Evolutionary conservation across 2,797 vertebrate genomes (phyloP).

Genomic region (Peromyscus aztecus): DNA sequence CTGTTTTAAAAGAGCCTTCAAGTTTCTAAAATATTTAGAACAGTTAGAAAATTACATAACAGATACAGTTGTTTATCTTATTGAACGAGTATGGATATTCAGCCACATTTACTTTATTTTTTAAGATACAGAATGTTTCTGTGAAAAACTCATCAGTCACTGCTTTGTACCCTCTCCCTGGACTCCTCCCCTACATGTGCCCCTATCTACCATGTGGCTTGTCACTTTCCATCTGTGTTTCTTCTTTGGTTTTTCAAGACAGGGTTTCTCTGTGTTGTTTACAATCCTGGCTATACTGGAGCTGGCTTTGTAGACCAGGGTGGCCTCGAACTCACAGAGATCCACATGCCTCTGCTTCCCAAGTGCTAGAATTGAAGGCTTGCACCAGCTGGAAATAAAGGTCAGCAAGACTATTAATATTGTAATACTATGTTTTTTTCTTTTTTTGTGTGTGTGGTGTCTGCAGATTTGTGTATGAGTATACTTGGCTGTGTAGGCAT

Average conservation of each 20-base stretch:
- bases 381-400: not conserved
- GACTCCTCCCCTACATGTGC: not conserved
- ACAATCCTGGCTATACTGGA: not conserved
- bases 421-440: not conserved
- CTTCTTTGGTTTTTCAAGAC: not conserved
- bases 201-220: not conserved
- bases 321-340: too few relatives aligned
- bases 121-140: not conserved
- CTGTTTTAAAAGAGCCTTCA: not conserved
- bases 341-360: not conserved
- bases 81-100: not conserved
- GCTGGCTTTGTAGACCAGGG: not conserved
- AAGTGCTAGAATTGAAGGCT: not conserved
- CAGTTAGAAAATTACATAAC: not conserved
- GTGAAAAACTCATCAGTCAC: not conserved
- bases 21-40: slow-evolving; percentile 6
- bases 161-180: not conserved
- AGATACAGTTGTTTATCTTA: not conserved
- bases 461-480: not conserved
- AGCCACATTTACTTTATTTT: not conserved
- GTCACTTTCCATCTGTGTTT: not conserved
- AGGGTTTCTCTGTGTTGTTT: not conserved
- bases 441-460: not conserved
- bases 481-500: not conserved
- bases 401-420: not conserved